Conservation (phyloP, 2,797 vertebrate genomes). For the Myotis pilosus region DNA sequence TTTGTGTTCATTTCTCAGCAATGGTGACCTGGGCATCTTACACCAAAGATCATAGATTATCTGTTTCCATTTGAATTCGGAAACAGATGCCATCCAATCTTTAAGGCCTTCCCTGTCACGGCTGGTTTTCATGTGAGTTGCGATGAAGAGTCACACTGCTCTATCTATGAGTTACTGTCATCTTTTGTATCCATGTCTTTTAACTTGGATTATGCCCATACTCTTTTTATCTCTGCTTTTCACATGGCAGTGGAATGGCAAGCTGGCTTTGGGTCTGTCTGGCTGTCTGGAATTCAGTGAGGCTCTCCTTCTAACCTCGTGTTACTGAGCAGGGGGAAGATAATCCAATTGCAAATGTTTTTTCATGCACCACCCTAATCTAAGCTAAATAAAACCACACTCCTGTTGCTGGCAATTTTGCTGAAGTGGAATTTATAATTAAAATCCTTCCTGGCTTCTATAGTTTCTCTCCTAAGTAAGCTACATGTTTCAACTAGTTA, state of each 20-base stretch:
- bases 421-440: conserved; percentile 63
- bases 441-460: conserved; percentile 58
- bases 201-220: background rate
- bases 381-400: background rate
- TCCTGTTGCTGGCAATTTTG: background rate
- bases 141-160: background rate
- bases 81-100: background rate
- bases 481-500: conserved; percentile 57
- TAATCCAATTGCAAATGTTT: background rate
- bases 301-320: background rate
- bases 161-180: background rate
- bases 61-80: background rate
- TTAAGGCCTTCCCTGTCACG: background rate
- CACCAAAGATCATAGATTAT: background rate
- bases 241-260: background rate
- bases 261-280: background rate
- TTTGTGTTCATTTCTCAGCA: background rate
- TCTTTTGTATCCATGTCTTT: background rate
- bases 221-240: background rate
- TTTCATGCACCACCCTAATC: background rate
- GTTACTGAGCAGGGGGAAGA: background rate
- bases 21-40: background rate
- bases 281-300: background rate
- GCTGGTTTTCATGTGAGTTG: background rate
- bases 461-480: conserved; percentile 33